Conservation (phyloP, 1,140 invertebrate species). For the Drosophila elegans region DNA sequence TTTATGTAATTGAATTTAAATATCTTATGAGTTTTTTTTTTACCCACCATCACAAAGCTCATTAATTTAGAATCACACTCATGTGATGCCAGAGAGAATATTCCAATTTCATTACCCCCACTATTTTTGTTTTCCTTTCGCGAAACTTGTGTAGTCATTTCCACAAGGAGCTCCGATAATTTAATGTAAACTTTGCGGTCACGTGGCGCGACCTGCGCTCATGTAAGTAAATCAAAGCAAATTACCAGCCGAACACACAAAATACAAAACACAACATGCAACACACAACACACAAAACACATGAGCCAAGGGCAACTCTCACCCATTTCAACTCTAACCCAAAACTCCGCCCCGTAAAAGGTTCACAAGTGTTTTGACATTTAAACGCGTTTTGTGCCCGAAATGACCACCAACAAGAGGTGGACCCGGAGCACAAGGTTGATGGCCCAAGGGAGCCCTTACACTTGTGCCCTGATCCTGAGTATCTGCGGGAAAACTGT, state of each 20-base stretch:
- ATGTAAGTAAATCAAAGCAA: slow-evolving; percentile 73
- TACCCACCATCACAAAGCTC: neutral
- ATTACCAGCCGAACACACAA: slow-evolving; percentile 51
- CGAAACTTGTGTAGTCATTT: slow-evolving; percentile 50
- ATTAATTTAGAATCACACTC: slow-evolving; percentile 16
- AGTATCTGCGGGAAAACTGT: slow-evolving; percentile 54
- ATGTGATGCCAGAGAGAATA: slow-evolving; percentile 4
- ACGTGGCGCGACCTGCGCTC: slow-evolving; percentile 57
- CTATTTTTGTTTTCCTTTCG: slow-evolving; percentile 25
- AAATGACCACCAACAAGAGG: slow-evolving; percentile 65
- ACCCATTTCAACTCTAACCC: slow-evolving; percentile 23
- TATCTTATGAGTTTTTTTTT: too few species aligned
- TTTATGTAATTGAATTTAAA: too few species aligned
- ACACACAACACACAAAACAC: slow-evolving; percentile 31
- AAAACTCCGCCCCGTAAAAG: slow-evolving; percentile 21
- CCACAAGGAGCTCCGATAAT: slow-evolving; percentile 57
- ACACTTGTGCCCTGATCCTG: slow-evolving; percentile 56
- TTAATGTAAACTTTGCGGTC: slow-evolving; percentile 80
- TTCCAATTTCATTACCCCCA: slow-evolving; percentile 32
- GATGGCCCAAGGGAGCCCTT: slow-evolving; percentile 75
- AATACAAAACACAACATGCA: slow-evolving; percentile 6
- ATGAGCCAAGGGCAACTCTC: slow-evolving; percentile 43
- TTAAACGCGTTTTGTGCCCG: slow-evolving; percentile 60
- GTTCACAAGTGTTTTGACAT: slow-evolving; percentile 79
- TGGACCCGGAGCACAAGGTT: slow-evolving; percentile 31